phyloP scores from a whole-genome alignment of 2,888 invertebrate species.

The Diachrysia chrysitis region DNA sequence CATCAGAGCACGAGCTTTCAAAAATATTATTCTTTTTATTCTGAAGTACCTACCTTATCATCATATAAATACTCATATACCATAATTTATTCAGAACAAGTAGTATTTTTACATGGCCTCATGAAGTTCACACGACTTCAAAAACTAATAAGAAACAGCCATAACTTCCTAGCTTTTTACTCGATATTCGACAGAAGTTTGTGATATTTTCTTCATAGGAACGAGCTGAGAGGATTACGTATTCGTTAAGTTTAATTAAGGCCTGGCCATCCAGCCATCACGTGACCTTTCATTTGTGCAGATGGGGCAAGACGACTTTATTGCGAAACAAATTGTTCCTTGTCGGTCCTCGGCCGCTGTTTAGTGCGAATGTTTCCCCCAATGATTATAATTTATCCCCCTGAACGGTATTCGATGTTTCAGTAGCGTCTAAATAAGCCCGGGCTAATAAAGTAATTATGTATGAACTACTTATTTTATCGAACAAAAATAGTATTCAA shows the following conservation, averaged over 20 bases:
- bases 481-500: too few species aligned
- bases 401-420: constrained; percentile 45
- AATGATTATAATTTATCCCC: constrained; percentile 58
- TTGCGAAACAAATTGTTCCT: constrained; percentile 82
- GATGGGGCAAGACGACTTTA: constrained; percentile 81
- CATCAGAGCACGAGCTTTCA: constrained; percentile 41
- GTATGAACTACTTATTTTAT: not conserved
- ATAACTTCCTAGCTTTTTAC: constrained; percentile 53
- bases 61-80: constrained; percentile 49
- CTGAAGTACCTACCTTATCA: constrained; percentile 37
- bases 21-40: constrained; percentile 44
- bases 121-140: constrained; percentile 30
- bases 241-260: constrained; percentile 85
- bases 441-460: not conserved
- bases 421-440: constrained; percentile 15
- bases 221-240: constrained; percentile 71
- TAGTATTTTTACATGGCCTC: constrained; percentile 40
- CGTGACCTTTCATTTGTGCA: constrained; percentile 85
- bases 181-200: constrained; percentile 52
- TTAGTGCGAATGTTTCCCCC: constrained; percentile 62
- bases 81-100: constrained; percentile 57
- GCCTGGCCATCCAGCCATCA: constrained; percentile 75
- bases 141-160: constrained; percentile 56
- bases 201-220: constrained; percentile 59
- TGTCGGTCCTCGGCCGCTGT: constrained; percentile 71